These are phyloP conservation scores for Helobdella robusta DNA, from an alignment of 2,888 invertebrate species.

Conservation along the genomic window DNA sequence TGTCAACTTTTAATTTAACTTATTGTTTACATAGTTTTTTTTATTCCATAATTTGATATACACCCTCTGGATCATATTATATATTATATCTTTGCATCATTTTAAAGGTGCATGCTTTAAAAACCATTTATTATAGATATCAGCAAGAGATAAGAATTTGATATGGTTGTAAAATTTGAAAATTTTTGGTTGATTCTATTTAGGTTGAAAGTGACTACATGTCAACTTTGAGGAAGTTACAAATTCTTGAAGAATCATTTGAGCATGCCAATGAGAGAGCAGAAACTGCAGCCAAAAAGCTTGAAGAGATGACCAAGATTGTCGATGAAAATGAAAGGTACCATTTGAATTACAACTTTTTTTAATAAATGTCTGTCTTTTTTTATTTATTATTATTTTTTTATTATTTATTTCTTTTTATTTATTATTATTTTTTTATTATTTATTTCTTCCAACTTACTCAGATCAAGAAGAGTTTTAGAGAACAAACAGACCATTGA, in stretches of 20 bases:
- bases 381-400: not conserved
- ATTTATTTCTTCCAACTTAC: not conserved
- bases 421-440: not conserved
- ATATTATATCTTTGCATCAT: no score
- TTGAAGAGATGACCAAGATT: conserved; percentile 97
- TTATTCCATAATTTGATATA: no score
- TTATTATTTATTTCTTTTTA: not conserved
- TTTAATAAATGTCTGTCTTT: not conserved
- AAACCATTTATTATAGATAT: not conserved
- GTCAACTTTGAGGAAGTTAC: conserved; percentile 95
- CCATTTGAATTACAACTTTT: not conserved
- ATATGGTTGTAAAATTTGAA: not conserved
- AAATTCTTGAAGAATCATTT: conserved; percentile 96
- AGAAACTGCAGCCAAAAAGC: conserved; percentile 90
- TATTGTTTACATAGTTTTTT: no score
- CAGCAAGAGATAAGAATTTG: not conserved
- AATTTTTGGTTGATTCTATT: conserved; percentile 28
- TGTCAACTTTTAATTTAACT: no score
- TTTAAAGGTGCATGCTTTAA: no score
- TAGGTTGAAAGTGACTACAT: conserved; percentile 94
- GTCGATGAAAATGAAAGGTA: conserved; percentile 99
- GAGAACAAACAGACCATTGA: conserved; percentile 90
- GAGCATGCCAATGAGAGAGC: conserved; percentile 98
- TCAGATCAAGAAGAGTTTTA: conserved; percentile 66
- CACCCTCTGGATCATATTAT: no score